Conservation (phyloP, 2,113 vertebrate genomes). For the Mesitornis unicolor region DNA sequence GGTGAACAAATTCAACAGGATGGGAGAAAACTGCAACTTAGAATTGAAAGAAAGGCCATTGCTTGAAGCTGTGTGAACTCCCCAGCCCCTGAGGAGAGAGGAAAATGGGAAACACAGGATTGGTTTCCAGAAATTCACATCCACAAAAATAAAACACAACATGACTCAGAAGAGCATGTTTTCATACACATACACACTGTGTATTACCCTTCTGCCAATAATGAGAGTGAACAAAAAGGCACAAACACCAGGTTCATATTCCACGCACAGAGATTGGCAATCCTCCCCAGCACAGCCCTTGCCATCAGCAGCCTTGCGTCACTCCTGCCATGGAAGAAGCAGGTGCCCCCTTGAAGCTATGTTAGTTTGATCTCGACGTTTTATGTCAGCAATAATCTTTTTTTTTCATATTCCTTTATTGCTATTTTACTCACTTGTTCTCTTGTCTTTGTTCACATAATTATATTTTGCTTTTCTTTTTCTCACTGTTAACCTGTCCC, state of each 20-base stretch:
- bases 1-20: not conserved
- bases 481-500: not conserved
- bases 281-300: not conserved
- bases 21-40: not conserved
- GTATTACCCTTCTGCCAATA: slow-evolving; percentile 1
- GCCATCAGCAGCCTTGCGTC: not conserved
- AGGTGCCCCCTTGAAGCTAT: not conserved
- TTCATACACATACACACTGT: not conserved
- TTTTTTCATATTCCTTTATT: not conserved
- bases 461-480: not conserved
- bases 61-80: not conserved
- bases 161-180: not conserved
- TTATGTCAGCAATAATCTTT: not conserved
- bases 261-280: not conserved
- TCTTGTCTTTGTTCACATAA: not conserved
- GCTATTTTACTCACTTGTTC: not conserved
- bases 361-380: not conserved
- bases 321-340: not conserved
- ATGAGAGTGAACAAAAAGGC: not conserved
- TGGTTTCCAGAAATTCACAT: not conserved
- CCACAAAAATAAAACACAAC: not conserved
- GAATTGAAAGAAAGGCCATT: not conserved
- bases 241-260: not conserved
- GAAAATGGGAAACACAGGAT: not conserved
- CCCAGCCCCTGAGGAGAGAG: not conserved